Conservation (phyloP, 2,888 invertebrate genomes). For the Deroplatys truncata region DNA sequence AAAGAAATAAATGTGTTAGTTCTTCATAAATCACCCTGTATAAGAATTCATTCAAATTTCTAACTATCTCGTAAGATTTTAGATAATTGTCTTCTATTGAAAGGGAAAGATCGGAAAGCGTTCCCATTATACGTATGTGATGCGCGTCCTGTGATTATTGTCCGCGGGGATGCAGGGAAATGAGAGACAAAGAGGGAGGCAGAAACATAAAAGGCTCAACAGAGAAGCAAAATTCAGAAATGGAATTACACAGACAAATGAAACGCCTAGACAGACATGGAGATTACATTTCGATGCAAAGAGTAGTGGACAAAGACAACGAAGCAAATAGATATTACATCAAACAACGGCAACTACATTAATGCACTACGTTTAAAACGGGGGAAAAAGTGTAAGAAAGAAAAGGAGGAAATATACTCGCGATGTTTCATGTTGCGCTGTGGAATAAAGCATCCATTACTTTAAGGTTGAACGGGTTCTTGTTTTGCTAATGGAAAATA, state of each 20-base stretch:
- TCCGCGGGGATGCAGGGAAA: background rate
- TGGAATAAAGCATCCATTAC: too few relatives aligned
- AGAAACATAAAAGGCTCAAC: background rate
- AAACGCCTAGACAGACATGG: background rate
- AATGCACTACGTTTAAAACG: background rate
- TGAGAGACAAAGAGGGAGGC: background rate
- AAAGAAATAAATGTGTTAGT: too few relatives aligned
- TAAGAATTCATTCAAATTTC: too few relatives aligned
- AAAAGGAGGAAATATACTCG: too few relatives aligned
- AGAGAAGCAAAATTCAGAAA: background rate
- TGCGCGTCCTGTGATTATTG: background rate
- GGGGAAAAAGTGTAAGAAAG: background rate
- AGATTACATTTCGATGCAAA: background rate
- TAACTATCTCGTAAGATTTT: too few relatives aligned
- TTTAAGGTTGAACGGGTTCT: too few relatives aligned
- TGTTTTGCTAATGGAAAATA: too few relatives aligned
- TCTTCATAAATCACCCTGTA: too few relatives aligned
- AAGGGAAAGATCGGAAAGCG: background rate
- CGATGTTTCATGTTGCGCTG: too few relatives aligned
- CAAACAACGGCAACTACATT: background rate
- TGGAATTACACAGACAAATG: background rate
- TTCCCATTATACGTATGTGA: background rate
- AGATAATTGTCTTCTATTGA: too few relatives aligned
- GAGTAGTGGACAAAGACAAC: background rate
- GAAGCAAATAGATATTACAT: background rate